Percentiles rank a stretch among this genome's conserved stretches.
Evolutionary conservation across 2,797 vertebrate species (phyloP).

Genomic region (Microchirus variegatus): DNA sequence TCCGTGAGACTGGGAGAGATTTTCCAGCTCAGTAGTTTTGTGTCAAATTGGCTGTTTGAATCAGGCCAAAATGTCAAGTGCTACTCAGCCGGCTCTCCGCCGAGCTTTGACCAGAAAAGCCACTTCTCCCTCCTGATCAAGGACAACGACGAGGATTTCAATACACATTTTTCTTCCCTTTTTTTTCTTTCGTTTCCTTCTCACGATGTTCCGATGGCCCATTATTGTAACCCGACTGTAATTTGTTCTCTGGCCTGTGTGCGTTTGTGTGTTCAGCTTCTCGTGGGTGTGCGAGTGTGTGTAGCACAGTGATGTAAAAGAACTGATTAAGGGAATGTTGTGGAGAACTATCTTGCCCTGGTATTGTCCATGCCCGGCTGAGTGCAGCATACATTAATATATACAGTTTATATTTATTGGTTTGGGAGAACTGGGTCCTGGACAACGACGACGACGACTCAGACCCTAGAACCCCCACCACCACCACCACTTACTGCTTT

Average conservation of each 20-base stretch:
- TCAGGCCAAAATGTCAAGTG: conserved; percentile 84
- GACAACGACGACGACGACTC: conserved; percentile 42
- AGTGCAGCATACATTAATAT: conserved; percentile 79
- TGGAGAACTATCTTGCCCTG: conserved; percentile 73
- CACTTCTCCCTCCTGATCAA: conserved; percentile 68
- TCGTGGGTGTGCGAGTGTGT: conserved; percentile 56
- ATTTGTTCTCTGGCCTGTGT: conserved; percentile 74
- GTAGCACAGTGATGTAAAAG: conserved; percentile 73
- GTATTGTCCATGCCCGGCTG: conserved; percentile 72
- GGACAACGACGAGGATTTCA: conserved; percentile 74
- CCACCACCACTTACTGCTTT: conserved; percentile 48
- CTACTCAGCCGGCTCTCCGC: conserved; percentile 70
- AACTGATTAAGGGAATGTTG: conserved; percentile 76
- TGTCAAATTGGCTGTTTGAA: conserved; percentile 79
- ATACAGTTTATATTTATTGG: conserved; percentile 85
- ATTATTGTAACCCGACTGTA: conserved; percentile 75
- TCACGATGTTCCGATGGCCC: conserved; percentile 59
- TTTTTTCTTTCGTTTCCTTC: conserved; percentile 50
- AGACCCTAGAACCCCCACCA: not conserved
- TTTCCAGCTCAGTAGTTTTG: conserved; percentile 74
- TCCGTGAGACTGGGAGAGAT: conserved; percentile 58
- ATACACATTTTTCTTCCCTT: conserved; percentile 68
- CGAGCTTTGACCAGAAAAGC: conserved; percentile 70
- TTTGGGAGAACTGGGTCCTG: conserved; percentile 59
- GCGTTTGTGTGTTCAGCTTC: conserved; percentile 77